Base-by-base conservation (phyloP, 2,113 vertebrate species). In the Petrocephalus zakoni region DNA sequence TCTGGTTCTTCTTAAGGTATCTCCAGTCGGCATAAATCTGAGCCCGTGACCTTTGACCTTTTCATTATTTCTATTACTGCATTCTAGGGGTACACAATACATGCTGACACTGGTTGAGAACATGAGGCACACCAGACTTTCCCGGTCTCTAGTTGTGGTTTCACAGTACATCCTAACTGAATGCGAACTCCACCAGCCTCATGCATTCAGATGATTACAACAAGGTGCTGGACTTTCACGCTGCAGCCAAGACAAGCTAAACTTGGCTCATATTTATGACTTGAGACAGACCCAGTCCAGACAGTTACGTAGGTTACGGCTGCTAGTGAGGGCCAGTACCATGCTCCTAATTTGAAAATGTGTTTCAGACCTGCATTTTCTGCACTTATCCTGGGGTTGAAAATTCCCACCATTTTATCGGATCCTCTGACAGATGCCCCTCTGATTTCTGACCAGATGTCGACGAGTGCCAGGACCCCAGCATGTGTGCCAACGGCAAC, bases 381-480 rank as follows among this genome's bases (percentile, higher is more conserved):
- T 78, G 5, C 5, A 78, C 5, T 15, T 21, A 37, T 78, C 34
- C 2, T 4, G 5, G 17, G 34, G 29, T 78, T 4, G 15, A 78
- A 29, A 34, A 8, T 34, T 17, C 72, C 72, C 72, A 34, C 34
- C 72, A 42, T 78, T 78, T 78, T 78, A 78, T 49, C 19, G 21
- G 46, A 15, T 42, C 46, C 29, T 53, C 21, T 51, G 52, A 86
- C 13, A 29, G 37, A 64, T 81, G 47, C 49, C 72, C 68, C 49
- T 25, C 87, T 85, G 90, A 88, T 90, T 84, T 58, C 88, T 91
- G 47, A 86, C 72, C 88, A 96, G 96, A 96, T 75, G 90, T 96
- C 29, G 93, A 96, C 17, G 96, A 96, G 86, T 96, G 96, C 90
- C 92, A 91, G 87, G 93, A 96, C 51, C 89, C 90, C 8, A 89